These are phyloP conservation scores for Pteria penguin DNA, from an alignment of 2,888 invertebrate species.

Conservation along the genomic window DNA sequence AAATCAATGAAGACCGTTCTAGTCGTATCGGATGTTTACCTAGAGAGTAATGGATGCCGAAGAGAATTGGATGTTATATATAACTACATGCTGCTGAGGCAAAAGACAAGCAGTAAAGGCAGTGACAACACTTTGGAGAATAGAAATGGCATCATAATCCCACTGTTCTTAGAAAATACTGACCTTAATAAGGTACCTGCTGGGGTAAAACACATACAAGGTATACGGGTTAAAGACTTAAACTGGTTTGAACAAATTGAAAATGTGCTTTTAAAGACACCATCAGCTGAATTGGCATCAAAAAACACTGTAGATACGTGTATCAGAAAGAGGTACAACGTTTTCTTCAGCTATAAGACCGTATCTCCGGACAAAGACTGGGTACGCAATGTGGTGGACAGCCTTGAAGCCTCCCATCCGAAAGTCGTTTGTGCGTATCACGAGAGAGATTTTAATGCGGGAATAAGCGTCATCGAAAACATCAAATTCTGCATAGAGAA, in stretches of 20 bases:
- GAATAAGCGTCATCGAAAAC: conserved; percentile 15
- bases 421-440: conserved; percentile 32
- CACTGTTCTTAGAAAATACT: conserved; percentile 4
- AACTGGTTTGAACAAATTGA: not conserved
- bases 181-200: conserved; percentile 9
- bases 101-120: no score
- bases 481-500: conserved; percentile 6
- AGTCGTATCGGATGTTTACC: not conserved
- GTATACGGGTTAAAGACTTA: not conserved
- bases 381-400: conserved; percentile 13
- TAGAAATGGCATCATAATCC: not conserved
- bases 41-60: conserved; percentile 9
- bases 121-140: no score
- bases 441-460: conserved; percentile 31
- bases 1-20: not conserved
- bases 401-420: not conserved
- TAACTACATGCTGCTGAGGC: not conserved
- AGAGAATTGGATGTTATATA: not conserved
- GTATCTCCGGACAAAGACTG: conserved; percentile 23
- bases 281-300: no score
- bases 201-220: not conserved
- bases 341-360: conserved; percentile 33
- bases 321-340: conserved; percentile 13
- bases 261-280: no score
- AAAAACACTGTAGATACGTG: not conserved